Base-by-base conservation (phyloP, 2,797 vertebrate species). In the Lagodon rhomboides region DNA sequence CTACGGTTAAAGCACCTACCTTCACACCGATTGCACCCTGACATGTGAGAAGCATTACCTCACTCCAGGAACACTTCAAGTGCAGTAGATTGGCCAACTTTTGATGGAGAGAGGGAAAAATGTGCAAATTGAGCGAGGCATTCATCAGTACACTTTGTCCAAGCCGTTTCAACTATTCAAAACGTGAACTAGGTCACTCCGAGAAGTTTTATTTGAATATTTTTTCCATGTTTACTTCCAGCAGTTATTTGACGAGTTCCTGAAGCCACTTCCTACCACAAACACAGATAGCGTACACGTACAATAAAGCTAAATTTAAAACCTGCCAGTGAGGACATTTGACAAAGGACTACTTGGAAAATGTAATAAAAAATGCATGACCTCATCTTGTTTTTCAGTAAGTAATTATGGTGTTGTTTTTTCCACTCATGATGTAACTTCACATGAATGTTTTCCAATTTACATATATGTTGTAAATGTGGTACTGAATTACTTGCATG, bases 1-100 rank as follows among this genome's bases (percentile, higher is more conserved):
- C 73, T 68, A 23, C 30, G 79, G 47, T 79, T 82, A 80, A 80
- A 83, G 63, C 73, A 49, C 44, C 75, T 17, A 82, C 49, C 51
- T 51, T 73, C 62, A 51, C 30, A 73, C 44, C 20, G 47, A 49
- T 17, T 68, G 41, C n/a, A 51, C 30, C 18, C 58, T 34, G 63
- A 62, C 68, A 64, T n/a, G 46, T 4, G 17, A n/a, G 75, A 54
- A 78, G 51, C 65, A 62, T 27, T 56, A 34, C 61, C 25, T 53
- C 8, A 8, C 47, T 73, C n/a, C 68, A 70, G 47, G 27, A 83
- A 70, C 63, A 72, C 65, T 55, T 72, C 49, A 55, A 15, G 51
- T 25, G 34, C 66, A 50, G 46, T 13, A 3, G 10, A 75, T 68
- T 69, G 22, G 51, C 58, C 59, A 71, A 20, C 3, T 59, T 81